These are phyloP conservation scores for Channa maculata DNA, from an alignment of 2,113 vertebrate species.

Conservation along the genomic window DNA sequence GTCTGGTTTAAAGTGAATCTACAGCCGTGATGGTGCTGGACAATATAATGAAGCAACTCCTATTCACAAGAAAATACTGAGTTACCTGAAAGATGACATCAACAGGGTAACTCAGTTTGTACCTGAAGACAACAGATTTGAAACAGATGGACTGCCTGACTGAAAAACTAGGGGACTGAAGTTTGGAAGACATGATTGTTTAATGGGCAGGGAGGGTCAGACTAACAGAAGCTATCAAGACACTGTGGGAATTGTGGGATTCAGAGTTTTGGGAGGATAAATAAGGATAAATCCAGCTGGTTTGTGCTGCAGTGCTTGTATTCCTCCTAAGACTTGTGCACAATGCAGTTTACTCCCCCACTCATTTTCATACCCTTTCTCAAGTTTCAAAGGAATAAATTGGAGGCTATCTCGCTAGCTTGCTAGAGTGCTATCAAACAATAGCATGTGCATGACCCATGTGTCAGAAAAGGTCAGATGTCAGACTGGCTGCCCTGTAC, in stretches of 20 bases:
- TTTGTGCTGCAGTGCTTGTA: neutral
- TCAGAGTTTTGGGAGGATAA: too few relatives aligned
- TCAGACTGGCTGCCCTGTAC: too few relatives aligned
- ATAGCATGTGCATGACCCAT: too few relatives aligned
- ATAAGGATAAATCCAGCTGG: neutral
- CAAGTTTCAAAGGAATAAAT: too few relatives aligned
- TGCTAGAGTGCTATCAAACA: too few relatives aligned
- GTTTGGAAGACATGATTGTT: neutral
- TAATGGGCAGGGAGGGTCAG: neutral
- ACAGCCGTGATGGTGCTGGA: conserved; percentile 23
- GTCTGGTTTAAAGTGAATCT: conserved; percentile 43
- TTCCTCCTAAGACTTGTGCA: too few relatives aligned
- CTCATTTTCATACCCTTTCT: too few relatives aligned
- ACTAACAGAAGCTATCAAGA: neutral
- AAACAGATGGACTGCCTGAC: neutral
- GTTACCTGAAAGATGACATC: too few relatives aligned
- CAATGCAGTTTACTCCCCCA: too few relatives aligned
- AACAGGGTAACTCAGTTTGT: neutral
- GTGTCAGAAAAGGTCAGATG: too few relatives aligned
- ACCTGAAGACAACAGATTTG: neutral
- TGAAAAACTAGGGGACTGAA: neutral
- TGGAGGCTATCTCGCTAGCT: too few relatives aligned
- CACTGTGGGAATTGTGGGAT: neutral
- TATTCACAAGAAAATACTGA: neutral
- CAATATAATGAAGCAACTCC: conserved; percentile 31